A percentile compares a stretch with the other conserved stretches of the same genome.
Evolutionary conservation across 2,888 invertebrate species (phyloP).

Genomic region (Tetragonula carbonaria): DNA sequence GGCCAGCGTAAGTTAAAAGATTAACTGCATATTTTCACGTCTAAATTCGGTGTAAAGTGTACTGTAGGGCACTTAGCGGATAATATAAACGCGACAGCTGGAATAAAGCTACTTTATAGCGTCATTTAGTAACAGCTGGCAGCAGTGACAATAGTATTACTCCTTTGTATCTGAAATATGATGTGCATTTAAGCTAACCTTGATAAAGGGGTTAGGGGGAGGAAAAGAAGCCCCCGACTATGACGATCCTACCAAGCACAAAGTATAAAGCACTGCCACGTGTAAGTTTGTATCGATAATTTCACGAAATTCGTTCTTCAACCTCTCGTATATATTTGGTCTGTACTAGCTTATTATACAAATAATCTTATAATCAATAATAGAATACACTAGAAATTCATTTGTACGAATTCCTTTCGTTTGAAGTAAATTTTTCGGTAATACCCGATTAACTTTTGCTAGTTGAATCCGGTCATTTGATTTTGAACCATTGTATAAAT

Average conservation of each 20-base stretch:
- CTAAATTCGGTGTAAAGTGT: conserved; percentile 51
- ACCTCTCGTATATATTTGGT: no score
- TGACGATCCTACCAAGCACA: background rate
- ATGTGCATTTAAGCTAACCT: conserved; percentile 46
- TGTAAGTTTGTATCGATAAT: conserved; percentile 8
- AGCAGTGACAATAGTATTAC: conserved; percentile 60
- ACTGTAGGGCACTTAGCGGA: conserved; percentile 51
- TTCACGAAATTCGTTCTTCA: background rate
- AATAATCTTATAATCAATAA: no score
- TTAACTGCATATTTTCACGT: conserved; percentile 34
- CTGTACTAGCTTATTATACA: no score
- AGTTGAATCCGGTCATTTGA: no score
- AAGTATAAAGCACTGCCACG: background rate
- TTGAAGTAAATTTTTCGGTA: no score
- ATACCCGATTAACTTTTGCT: no score
- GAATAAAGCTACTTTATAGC: conserved; percentile 60
- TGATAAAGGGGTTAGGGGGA: conserved; percentile 25
- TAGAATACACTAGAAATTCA: no score
- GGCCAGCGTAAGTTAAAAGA: conserved; percentile 30
- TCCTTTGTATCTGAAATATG: conserved; percentile 41
- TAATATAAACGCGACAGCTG: conserved; percentile 57
- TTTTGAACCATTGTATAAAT: no score
- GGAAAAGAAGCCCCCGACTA: background rate
- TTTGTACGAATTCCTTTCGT: no score
- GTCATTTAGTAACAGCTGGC: conserved; percentile 63